These are phyloP conservation scores for Berghia stephanieae DNA, from an alignment of 1,140 invertebrate species.

Conservation along the genomic window DNA sequence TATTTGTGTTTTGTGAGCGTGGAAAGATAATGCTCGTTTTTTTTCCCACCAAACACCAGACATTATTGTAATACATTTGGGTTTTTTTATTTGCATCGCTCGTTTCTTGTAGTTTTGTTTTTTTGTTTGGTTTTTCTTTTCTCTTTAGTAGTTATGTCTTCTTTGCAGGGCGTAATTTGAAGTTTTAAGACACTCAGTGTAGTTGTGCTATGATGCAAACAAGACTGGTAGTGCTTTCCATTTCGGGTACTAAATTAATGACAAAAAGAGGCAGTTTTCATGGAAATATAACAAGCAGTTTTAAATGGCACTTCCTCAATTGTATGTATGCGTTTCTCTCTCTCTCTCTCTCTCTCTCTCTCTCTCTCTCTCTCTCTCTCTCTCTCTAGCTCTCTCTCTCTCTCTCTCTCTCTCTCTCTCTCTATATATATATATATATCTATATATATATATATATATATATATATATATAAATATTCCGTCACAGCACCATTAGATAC, in stretches of 20 bases:
- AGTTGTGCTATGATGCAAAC: background rate
- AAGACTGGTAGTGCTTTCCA: background rate
- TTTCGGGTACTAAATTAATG: background rate
- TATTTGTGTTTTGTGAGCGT: too few species aligned
- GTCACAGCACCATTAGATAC: too few species aligned
- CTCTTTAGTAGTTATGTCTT: too few species aligned
- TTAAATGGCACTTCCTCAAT: background rate
- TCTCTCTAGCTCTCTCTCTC: background rate
- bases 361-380: background rate
- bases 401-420: conserved; percentile 25
- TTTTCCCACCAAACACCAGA: too few species aligned
- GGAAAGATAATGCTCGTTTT: too few species aligned
- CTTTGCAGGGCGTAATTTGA: too few species aligned
- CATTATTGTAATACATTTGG: too few species aligned
- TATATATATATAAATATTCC: too few species aligned
- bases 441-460: background rate
- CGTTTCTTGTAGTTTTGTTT: too few species aligned
- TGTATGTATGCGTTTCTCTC: background rate
- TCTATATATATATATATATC: background rate
- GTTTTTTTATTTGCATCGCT: too few species aligned
- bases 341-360: conserved; percentile 15
- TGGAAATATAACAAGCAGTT: background rate
- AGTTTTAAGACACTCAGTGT: too few species aligned
- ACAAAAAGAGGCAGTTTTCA: background rate
- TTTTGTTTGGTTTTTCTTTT: too few species aligned